These are phyloP conservation scores for Latrodectus geometricus DNA, from an alignment of 1,140 invertebrate genomes.

Conservation along the genomic window DNA sequence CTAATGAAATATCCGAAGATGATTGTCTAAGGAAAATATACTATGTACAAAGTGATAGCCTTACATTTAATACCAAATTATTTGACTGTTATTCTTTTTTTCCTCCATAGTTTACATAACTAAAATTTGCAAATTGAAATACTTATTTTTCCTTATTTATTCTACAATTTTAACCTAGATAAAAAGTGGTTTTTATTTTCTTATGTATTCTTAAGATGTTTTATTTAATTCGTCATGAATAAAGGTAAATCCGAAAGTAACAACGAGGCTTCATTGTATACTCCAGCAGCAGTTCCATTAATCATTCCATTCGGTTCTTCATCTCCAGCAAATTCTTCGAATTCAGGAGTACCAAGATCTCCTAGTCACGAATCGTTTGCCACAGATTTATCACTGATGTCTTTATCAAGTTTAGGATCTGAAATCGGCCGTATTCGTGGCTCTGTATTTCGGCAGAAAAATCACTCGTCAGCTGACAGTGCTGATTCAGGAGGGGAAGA, in stretches of 20 bases:
- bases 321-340: slow-evolving; percentile 33
- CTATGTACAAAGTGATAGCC: too few relatives aligned
- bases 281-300: slow-evolving; percentile 12
- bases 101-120: neutral
- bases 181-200: neutral
- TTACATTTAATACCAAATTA: too few relatives aligned
- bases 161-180: neutral
- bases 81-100: too few relatives aligned
- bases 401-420: slow-evolving; percentile 79
- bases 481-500: slow-evolving; percentile 34
- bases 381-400: slow-evolving; percentile 83
- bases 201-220: neutral
- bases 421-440: slow-evolving; percentile 68
- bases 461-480: neutral
- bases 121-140: neutral
- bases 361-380: slow-evolving; percentile 86
- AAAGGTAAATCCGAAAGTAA: slow-evolving; percentile 15
- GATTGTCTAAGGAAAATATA: too few relatives aligned
- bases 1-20: too few relatives aligned
- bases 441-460: slow-evolving; percentile 12
- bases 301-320: slow-evolving; percentile 7
- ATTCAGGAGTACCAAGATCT: slow-evolving; percentile 72
- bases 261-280: slow-evolving; percentile 10
- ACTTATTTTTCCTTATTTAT: neutral
- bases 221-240: slow-evolving; percentile 17